A percentile compares a stretch with the other conserved stretches of the same genome.
phyloP scores from a whole-genome alignment of 2,888 invertebrate species.

The Phengaris arion region DNA sequence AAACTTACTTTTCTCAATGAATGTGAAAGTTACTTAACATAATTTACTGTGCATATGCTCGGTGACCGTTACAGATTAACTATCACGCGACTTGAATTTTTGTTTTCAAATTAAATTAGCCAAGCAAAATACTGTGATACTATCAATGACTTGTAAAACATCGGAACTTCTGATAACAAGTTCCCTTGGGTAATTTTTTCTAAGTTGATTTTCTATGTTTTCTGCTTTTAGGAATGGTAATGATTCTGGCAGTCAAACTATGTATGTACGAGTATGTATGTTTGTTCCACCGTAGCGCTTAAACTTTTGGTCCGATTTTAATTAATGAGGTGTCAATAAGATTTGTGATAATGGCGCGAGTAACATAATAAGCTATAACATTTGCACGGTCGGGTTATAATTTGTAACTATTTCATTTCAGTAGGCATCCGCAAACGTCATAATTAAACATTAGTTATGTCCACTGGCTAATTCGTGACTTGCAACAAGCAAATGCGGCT shows the following conservation, averaged over 20 bases:
- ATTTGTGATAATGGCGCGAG: too few species aligned
- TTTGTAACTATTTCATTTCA: too few species aligned
- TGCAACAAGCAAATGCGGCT: neutral
- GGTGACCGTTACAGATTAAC: conserved; percentile 28
- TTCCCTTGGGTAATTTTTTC: neutral
- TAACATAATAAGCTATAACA: too few species aligned
- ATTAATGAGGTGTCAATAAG: too few species aligned
- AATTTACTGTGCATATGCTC: conserved; percentile 24
- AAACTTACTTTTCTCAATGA: conserved; percentile 28
- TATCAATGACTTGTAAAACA: neutral
- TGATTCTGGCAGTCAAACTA: too few species aligned
- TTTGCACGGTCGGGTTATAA: neutral
- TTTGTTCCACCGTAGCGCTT: too few species aligned
- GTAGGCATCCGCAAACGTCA: too few species aligned
- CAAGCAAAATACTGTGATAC: neutral
- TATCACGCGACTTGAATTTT: conserved; percentile 25
- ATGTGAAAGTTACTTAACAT: conserved; percentile 28
- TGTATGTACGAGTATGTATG: too few species aligned
- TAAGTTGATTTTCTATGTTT: neutral
- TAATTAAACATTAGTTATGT: too few species aligned
- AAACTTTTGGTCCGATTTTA: too few species aligned
- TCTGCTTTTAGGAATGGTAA: neutral
- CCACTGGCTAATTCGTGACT: neutral
- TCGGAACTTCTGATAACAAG: neutral
- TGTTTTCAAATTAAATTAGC: conserved; percentile 18